Percentiles rank a stretch among this genome's conserved stretches.
Conservation (phyloP, 2,888 invertebrate genomes). For the Andrena trimmerana region DNA sequence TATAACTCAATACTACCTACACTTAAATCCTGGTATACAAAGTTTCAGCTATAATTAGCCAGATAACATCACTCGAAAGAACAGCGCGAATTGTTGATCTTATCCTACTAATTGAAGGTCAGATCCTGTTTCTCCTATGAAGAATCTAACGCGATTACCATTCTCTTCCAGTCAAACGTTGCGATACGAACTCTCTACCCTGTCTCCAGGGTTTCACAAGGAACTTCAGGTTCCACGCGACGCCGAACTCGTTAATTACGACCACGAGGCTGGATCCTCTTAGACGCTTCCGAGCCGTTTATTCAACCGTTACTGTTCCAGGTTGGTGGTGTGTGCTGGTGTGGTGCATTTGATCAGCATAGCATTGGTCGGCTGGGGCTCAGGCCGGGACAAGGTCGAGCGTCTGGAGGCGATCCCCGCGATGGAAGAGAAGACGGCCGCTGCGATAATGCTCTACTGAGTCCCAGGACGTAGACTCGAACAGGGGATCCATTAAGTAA, state of each 20-base stretch:
- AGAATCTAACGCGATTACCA: background rate
- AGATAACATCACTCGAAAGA: too few relatives aligned
- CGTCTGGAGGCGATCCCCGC: constrained; percentile 88
- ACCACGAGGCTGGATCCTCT: too few relatives aligned
- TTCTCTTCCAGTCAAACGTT: background rate
- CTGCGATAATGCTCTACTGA: constrained; percentile 93
- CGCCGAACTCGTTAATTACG: too few relatives aligned
- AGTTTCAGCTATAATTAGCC: too few relatives aligned
- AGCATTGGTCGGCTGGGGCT: constrained; percentile 90
- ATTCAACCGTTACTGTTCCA: constrained; percentile 78
- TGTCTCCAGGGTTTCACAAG: too few relatives aligned
- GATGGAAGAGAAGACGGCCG: constrained; percentile 92
- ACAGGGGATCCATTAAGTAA: constrained; percentile 33
- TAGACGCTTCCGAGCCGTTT: background rate
- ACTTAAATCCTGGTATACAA: too few relatives aligned
- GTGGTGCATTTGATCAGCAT: constrained; percentile 91
- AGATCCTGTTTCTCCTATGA: background rate
- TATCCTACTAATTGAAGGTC: background rate
- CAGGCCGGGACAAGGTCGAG: constrained; percentile 88
- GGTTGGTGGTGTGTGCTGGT: constrained; percentile 91
- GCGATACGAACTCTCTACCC: background rate
- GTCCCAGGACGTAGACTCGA: constrained; percentile 20
- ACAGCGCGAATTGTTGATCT: too few relatives aligned
- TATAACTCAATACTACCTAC: too few relatives aligned
- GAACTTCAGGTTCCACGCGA: too few relatives aligned